Conservation (phyloP, 2,797 vertebrate species). For the Lutjanus campechanus region DNA sequence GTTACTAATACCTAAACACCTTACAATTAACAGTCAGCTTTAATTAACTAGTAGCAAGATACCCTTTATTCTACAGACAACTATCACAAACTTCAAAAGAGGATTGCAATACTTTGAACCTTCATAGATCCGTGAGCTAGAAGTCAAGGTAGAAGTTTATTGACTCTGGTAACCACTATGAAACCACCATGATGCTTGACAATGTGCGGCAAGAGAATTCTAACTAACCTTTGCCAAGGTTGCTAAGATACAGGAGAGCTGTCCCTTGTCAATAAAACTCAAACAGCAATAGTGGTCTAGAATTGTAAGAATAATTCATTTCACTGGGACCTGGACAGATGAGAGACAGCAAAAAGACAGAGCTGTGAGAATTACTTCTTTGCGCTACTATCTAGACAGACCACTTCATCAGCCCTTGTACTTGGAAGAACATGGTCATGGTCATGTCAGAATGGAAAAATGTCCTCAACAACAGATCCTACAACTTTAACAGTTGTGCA, state of each 20-base stretch:
- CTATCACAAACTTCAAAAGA: background rate
- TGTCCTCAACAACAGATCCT: background rate
- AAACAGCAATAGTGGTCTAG: background rate
- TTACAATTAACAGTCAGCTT: background rate
- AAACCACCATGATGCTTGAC: background rate
- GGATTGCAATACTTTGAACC: background rate
- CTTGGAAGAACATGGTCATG: background rate
- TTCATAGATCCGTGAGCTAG: background rate
- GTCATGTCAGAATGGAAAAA: background rate
- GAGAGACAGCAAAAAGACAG: background rate
- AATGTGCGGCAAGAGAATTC: background rate
- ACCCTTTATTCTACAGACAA: background rate
- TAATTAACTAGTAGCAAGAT: background rate
- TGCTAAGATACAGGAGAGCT: background rate
- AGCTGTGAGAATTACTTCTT: background rate
- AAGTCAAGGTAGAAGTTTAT: background rate
- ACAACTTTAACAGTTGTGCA: background rate
- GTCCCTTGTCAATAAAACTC: background rate
- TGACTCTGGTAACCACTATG: background rate
- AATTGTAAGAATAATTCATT: background rate
- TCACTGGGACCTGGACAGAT: background rate
- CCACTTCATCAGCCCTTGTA: too few species aligned
- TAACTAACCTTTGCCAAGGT: too few species aligned
- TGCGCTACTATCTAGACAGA: background rate
- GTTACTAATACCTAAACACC: background rate